Evolutionary conservation across 2,113 vertebrate genomes (phyloP).

Genomic region (Acrocephalus kingi): DNA sequence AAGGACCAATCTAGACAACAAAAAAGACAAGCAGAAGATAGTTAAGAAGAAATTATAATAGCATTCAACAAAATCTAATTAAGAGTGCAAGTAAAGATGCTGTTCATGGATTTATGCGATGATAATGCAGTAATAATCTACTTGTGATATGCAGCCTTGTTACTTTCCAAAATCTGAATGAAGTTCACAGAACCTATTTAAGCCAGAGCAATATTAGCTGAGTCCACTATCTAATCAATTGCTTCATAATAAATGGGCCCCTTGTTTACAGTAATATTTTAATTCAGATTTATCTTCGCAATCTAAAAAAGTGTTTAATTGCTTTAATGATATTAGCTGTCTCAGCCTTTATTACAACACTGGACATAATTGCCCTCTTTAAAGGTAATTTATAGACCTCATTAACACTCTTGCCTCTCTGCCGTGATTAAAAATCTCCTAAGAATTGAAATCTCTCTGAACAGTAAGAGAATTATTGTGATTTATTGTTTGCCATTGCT

Average conservation of each 20-base stretch:
- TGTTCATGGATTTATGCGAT: neutral
- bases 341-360: conserved; percentile 66
- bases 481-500: conserved; percentile 70
- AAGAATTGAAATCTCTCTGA: conserved; percentile 73
- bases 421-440: conserved; percentile 76
- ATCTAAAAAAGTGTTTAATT: conserved; percentile 77
- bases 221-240: conserved; percentile 27
- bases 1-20: neutral
- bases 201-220: neutral
- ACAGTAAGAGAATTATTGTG: conserved; percentile 70
- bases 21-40: neutral
- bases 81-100: neutral
- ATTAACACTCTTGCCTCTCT: conserved; percentile 81
- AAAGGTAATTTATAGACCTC: conserved; percentile 82
- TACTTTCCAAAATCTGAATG: neutral
- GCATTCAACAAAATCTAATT: neutral
- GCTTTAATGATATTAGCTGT: conserved; percentile 77
- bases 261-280: conserved; percentile 69
- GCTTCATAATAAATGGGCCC: neutral
- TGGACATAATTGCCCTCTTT: conserved; percentile 75
- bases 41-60: neutral
- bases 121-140: neutral
- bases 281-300: conserved; percentile 78
- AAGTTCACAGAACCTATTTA: neutral
- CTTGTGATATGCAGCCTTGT: neutral